Conservation (phyloP, 2,113 vertebrate genomes). For the Rana temporaria region DNA sequence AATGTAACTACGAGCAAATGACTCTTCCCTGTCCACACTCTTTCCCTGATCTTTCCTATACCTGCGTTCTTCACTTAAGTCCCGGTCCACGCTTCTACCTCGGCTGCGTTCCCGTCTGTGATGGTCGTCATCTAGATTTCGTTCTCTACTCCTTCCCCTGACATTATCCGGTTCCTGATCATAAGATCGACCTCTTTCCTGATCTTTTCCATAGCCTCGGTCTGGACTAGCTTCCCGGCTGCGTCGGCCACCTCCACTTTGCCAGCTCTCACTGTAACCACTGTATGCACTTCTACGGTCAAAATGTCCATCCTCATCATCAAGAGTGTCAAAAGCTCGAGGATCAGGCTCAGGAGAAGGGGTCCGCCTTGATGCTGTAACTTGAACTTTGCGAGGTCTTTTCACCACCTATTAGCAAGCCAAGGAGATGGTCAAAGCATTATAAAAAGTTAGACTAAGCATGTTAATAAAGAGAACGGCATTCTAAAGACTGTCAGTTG, state of each 20-base stretch:
- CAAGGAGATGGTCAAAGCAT: neutral
- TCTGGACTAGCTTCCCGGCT: conserved; percentile 79
- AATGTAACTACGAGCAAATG: conserved; percentile 67
- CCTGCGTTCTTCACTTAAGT: conserved; percentile 74
- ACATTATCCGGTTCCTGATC: conserved; percentile 53
- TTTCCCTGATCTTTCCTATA: conserved; percentile 75
- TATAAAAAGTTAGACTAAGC: neutral
- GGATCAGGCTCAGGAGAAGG: conserved; percentile 78
- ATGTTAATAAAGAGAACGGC: too few relatives aligned
- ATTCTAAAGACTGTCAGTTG: too few relatives aligned
- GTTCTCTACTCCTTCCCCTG: conserved; percentile 55
- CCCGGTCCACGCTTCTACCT: conserved; percentile 76
- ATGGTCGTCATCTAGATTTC: conserved; percentile 58
- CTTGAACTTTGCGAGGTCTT: conserved; percentile 83
- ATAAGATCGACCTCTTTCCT: conserved; percentile 67
- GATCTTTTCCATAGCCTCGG: conserved; percentile 72
- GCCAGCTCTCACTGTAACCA: conserved; percentile 81
- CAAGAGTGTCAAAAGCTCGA: conserved; percentile 79
- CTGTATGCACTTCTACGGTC: conserved; percentile 83
- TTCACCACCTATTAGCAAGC: conserved; percentile 82
- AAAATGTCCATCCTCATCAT: conserved; percentile 80
- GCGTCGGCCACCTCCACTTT: conserved; percentile 72
- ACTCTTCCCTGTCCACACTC: conserved; percentile 72
- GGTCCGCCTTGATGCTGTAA: conserved; percentile 71
- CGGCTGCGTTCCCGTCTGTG: conserved; percentile 72